Evolutionary conservation across 2,113 vertebrate species (phyloP).

Genomic region (Stigmatopora argus): DNA sequence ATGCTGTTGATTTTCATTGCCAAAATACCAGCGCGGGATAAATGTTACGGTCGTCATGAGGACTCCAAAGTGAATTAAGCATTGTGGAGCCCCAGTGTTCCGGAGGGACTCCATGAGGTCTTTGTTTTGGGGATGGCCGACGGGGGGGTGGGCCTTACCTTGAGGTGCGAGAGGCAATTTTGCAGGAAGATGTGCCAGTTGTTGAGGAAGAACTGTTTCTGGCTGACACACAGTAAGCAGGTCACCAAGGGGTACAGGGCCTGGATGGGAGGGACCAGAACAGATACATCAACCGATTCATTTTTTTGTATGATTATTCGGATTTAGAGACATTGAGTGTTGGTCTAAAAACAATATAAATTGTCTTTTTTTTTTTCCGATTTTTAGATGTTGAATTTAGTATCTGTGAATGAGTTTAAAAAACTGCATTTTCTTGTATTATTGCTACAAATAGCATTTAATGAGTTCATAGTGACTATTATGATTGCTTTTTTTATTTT

Average conservation of each 20-base stretch:
- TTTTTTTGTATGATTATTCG: too few species aligned
- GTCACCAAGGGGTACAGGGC: conserved; percentile 97
- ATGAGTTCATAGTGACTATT: too few species aligned
- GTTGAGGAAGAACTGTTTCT: conserved; percentile 99
- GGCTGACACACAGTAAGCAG: conserved; percentile 98
- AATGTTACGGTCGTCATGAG: conserved; percentile 31
- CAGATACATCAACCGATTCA: neutral
- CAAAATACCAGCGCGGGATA: conserved; percentile 16
- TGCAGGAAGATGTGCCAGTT: conserved; percentile 99
- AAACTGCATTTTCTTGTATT: too few species aligned
- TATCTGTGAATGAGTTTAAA: too few species aligned
- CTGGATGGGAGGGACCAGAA: conserved; percentile 58
- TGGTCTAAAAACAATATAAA: too few species aligned
- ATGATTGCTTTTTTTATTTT: too few species aligned
- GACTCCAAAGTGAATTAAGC: conserved; percentile 25
- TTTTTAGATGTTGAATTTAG: too few species aligned
- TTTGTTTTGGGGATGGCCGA: conserved; percentile 6
- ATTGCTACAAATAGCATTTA: too few species aligned
- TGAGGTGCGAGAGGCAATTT: conserved; percentile 98
- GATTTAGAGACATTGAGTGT: too few species aligned
- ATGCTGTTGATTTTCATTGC: neutral
- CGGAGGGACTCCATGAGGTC: conserved; percentile 3
- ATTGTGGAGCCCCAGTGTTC: conserved; percentile 9
- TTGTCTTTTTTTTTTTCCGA: too few species aligned
- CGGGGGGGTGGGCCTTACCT: conserved; percentile 73